Base-by-base conservation (phyloP, 2,113 vertebrate species). In the Lagopus muta region DNA sequence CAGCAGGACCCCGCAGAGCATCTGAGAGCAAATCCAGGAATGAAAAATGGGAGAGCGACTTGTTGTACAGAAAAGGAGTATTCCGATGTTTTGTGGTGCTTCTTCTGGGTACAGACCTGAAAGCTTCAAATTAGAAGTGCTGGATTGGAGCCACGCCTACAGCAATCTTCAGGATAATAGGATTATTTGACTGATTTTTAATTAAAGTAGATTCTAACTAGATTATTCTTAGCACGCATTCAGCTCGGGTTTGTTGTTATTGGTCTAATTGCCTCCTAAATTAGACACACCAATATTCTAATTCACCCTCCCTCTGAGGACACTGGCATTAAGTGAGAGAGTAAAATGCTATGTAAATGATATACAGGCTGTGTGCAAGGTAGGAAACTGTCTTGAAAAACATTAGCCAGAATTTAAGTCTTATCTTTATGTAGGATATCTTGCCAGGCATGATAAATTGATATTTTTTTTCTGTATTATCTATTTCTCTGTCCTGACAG, bases 131-230 rank as follows among this genome's bases (percentile, higher is more conserved):
- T 40, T 64, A 60, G 45, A 79, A 70, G 25, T 54, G 45, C 30
- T 88, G 36, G 10, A 21, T 64, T 89, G 64, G 57, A 88, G 74
- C 25, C 28, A 10, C 0, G 11, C 78, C 75, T 71, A 36, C 76
- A 80, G 50, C 60, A 80, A 50, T 86, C 58, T 11, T 54, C 0
- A 0, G 42, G 45, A 64, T 86, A 94, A 94, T 77, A 24, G 42
- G 55, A 67, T 91, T 88, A 67, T 90, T 62, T 60, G 48, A 32
- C 85, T 74, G 64, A 30, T 83, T 88, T 89, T 89, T 83, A 91
- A 92, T 94, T 91, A 93, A 82, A 89, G 34, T 70, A 64, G 38
- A 60, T 74, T 66, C 27, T 81, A 81, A 90, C 24, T 36, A 43
- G 75, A 42, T 91, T 83, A n/a, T 84, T 92, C 76, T 77, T 70